Percentiles rank a stretch among this genome's conserved stretches.
phyloP scores from a whole-genome alignment of 2,797 vertebrate species.

The Saguinus oedipus region DNA sequence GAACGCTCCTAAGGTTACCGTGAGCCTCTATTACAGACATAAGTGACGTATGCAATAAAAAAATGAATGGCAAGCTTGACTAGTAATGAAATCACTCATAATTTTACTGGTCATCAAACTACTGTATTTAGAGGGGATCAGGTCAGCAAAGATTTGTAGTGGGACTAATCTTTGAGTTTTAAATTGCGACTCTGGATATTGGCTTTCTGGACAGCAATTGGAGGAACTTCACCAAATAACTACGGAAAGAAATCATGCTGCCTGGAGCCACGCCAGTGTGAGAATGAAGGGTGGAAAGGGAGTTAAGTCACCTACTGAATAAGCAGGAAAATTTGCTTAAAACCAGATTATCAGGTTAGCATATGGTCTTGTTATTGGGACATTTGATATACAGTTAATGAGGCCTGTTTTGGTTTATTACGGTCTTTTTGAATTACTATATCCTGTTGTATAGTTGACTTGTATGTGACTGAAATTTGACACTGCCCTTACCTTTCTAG shows the following conservation, averaged over 20 bases:
- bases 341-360: slow-evolving; percentile 67
- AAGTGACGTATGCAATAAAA: neutral
- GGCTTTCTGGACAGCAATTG: slow-evolving; percentile 52
- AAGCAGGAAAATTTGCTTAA: slow-evolving; percentile 68
- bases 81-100: neutral
- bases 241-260: neutral
- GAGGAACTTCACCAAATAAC: slow-evolving; percentile 41
- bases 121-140: neutral
- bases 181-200: neutral
- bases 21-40: neutral
- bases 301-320: neutral
- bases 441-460: neutral
- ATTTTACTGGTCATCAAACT: slow-evolving; percentile 6
- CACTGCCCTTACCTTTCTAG: neutral
- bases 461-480: neutral
- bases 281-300: neutral
- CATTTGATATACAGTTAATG: neutral
- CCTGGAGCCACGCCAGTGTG: slow-evolving; percentile 1
- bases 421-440: neutral
- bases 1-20: neutral
- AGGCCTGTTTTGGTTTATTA: neutral
- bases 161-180: neutral
- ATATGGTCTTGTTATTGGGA: slow-evolving; percentile 51
- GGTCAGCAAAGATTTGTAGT: neutral
- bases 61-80: neutral